phyloP scores from a whole-genome alignment of 2,797 vertebrate genomes.

The Peromyscus attwateri region DNA sequence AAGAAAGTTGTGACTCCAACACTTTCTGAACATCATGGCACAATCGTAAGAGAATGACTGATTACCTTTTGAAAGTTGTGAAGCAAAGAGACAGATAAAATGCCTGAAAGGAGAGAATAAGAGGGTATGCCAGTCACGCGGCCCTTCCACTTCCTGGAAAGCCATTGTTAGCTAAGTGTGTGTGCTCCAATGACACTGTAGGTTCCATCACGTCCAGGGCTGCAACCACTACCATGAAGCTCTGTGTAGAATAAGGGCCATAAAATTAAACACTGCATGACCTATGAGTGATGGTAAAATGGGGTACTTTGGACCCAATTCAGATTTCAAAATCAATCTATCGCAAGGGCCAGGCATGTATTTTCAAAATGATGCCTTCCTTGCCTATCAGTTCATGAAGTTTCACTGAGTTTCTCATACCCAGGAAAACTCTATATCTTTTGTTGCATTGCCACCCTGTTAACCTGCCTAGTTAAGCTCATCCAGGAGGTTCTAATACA shows the following conservation, averaged over 20 bases:
- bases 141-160: not conserved
- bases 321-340: slow-evolving; percentile 40
- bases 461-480: not conserved
- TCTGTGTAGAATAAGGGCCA: not conserved
- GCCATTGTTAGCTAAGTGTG: not conserved
- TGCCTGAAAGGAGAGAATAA: not conserved
- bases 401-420: not conserved
- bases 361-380: slow-evolving; percentile 50
- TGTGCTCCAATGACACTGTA: not conserved
- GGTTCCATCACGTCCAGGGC: not conserved
- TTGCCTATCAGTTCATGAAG: not conserved
- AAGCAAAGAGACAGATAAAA: not conserved
- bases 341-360: not conserved
- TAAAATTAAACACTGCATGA: not conserved
- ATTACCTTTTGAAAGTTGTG: not conserved
- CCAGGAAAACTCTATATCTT: not conserved
- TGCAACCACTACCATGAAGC: not conserved
- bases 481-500: not conserved
- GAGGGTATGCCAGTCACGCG: not conserved
- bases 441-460: not conserved
- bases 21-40: not conserved
- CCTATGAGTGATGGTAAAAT: not conserved
- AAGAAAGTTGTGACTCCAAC: not conserved
- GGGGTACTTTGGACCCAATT: not conserved
- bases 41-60: too few relatives aligned